Evolutionary conservation across 2,888 invertebrate genomes (phyloP).

Genomic region (Nudaria mundana): DNA sequence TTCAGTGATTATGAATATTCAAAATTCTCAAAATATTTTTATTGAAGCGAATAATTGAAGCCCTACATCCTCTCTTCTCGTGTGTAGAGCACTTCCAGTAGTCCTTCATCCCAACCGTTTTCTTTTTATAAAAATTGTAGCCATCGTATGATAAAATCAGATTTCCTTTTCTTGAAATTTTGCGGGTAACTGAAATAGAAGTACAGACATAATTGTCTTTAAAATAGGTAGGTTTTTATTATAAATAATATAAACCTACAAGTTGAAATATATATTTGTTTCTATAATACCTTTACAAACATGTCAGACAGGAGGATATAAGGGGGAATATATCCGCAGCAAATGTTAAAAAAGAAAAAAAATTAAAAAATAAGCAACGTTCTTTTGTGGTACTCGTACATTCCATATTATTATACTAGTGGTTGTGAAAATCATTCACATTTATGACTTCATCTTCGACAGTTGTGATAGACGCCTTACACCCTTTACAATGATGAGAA

Average conservation of each 20-base stretch:
- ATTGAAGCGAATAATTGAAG: slow-evolving; percentile 8
- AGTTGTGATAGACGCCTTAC: not conserved
- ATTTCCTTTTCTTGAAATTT: slow-evolving; percentile 20
- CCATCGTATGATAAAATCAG: slow-evolving; percentile 21
- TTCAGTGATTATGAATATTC: slow-evolving; percentile 14
- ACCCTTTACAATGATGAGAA: slow-evolving; percentile 23
- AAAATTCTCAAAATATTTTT: not conserved
- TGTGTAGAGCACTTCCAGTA: slow-evolving; percentile 23
- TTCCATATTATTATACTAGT: too few relatives aligned
- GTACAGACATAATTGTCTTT: too few relatives aligned
- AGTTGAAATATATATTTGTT: too few relatives aligned
- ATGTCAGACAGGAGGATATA: too few relatives aligned
- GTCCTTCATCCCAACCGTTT: slow-evolving; percentile 5
- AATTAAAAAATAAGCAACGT: too few relatives aligned
- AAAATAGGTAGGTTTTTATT: too few relatives aligned
- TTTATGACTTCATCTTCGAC: not conserved
- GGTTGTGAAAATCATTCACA: too few relatives aligned
- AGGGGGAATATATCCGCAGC: too few relatives aligned
- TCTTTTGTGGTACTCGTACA: too few relatives aligned
- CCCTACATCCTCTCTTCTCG: slow-evolving; percentile 19
- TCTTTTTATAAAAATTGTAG: slow-evolving; percentile 23
- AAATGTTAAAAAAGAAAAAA: too few relatives aligned
- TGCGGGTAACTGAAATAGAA: slow-evolving; percentile 6
- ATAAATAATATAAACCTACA: too few relatives aligned
- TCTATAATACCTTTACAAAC: too few relatives aligned